Percentiles rank a stretch among this genome's conserved stretches.
Conservation (phyloP, 2,888 invertebrate genomes). For the Heliconius ethilla region DNA sequence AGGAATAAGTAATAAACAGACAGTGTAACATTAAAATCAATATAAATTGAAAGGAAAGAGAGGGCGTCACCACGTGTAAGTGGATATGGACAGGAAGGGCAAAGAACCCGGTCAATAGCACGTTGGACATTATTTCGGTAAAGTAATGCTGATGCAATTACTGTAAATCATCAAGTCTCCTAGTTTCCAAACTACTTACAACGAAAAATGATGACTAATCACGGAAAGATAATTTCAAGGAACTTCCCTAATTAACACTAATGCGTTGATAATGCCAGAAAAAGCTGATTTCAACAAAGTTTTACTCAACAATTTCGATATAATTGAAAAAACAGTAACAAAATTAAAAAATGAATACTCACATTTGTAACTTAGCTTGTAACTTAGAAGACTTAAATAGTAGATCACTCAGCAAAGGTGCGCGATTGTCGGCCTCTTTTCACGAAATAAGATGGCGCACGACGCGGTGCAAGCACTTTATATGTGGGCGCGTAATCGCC, state of each 20-base stretch:
- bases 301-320: not conserved
- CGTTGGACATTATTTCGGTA: not conserved
- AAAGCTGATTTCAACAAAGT: not conserved
- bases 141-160: not conserved
- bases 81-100: slow-evolving; percentile 9
- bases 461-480: slow-evolving; percentile 57
- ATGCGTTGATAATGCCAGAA: not conserved
- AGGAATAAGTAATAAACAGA: not conserved
- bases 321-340: slow-evolving; percentile 17
- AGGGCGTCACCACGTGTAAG: slow-evolving; percentile 26
- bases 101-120: slow-evolving; percentile 14
- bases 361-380: slow-evolving; percentile 60
- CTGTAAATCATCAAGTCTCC: not conserved
- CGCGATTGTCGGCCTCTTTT: slow-evolving; percentile 78
- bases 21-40: not conserved
- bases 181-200: not conserved
- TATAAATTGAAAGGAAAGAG: not conserved
- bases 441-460: slow-evolving; percentile 70
- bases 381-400: slow-evolving; percentile 62
- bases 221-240: slow-evolving; percentile 45
- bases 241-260: slow-evolving; percentile 40
- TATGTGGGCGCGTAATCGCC: slow-evolving; percentile 56
- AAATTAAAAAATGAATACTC: slow-evolving; percentile 53
- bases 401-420: slow-evolving; percentile 75
- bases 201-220: slow-evolving; percentile 29